Evolutionary conservation across 2,113 vertebrate species (phyloP).

Genomic region (Neodon shergylaensis): DNA sequence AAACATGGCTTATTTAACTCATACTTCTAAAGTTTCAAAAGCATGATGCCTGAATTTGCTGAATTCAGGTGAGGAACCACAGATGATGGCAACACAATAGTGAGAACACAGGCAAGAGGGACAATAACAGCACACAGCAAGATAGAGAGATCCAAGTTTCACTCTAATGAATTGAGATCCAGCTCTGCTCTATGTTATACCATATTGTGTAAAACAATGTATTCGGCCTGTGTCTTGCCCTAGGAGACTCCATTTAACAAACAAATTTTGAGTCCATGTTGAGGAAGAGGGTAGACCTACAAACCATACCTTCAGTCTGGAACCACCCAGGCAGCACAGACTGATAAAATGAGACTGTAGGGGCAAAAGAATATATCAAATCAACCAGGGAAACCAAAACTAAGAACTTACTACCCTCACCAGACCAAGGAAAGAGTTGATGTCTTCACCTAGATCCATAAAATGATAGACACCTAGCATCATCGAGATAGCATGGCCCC

Average conservation of each 20-base stretch:
- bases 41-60: neutral
- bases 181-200: neutral
- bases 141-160: neutral
- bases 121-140: neutral
- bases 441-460: neutral
- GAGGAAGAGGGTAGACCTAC: too few relatives aligned
- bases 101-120: too few relatives aligned
- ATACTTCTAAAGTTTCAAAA: neutral
- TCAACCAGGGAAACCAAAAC: neutral
- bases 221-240: too few relatives aligned
- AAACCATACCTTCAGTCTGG: neutral
- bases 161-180: neutral
- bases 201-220: neutral
- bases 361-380: neutral
- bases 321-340: neutral
- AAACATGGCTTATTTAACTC: neutral
- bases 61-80: neutral
- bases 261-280: neutral
- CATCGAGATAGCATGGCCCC: neutral
- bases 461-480: neutral
- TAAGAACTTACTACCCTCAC: neutral
- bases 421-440: neutral
- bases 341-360: neutral
- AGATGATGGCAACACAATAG: neutral
- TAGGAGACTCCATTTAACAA: neutral